A percentile compares a stretch with the other conserved stretches of the same genome.
These are phyloP conservation scores for Ormyrus nitidulus DNA, from an alignment of 2,888 invertebrate genomes.

Conservation along the genomic window DNA sequence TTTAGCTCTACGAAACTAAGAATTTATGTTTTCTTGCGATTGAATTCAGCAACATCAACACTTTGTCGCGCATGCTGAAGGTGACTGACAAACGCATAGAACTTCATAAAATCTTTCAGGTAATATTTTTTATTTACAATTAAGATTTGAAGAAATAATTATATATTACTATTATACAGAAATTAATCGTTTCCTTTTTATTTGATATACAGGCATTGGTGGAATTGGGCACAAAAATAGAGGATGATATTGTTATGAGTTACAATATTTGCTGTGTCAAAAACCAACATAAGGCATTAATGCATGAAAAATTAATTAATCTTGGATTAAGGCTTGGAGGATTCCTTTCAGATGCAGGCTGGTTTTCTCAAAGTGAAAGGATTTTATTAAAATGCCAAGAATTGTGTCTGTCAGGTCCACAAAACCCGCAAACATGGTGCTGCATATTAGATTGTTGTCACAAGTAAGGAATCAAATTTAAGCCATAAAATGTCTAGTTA, in stretches of 20 bases:
- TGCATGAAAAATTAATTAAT: conserved; percentile 67
- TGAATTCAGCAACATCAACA: conserved; percentile 83
- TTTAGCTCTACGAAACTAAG: conserved; percentile 84
- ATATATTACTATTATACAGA: conserved; percentile 10
- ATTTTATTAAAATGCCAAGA: conserved; percentile 83
- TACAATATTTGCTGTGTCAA: conserved; percentile 66
- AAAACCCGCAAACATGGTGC: conserved; percentile 79
- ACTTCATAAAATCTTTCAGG: conserved; percentile 85
- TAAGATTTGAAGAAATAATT: background rate
- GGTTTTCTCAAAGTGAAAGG: conserved; percentile 87
- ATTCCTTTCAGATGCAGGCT: conserved; percentile 93
- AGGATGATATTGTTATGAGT: conserved; percentile 73
- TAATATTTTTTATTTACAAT: conserved; percentile 61
- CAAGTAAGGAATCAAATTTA: conserved; percentile 79
- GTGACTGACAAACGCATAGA: conserved; percentile 82
- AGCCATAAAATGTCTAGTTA: background rate
- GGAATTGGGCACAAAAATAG: conserved; percentile 80
- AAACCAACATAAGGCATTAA: conserved; percentile 59
- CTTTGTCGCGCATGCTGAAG: conserved; percentile 83
- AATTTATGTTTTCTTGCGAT: conserved; percentile 82
- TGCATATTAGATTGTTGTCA: conserved; percentile 90
- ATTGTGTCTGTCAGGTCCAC: conserved; percentile 79
- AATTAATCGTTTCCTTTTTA: conserved; percentile 14
- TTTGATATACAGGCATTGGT: conserved; percentile 77
- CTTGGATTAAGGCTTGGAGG: conserved; percentile 77